Evolutionary conservation across 2,113 vertebrate genomes (phyloP).

Genomic region (Candoia aspera): DNA sequence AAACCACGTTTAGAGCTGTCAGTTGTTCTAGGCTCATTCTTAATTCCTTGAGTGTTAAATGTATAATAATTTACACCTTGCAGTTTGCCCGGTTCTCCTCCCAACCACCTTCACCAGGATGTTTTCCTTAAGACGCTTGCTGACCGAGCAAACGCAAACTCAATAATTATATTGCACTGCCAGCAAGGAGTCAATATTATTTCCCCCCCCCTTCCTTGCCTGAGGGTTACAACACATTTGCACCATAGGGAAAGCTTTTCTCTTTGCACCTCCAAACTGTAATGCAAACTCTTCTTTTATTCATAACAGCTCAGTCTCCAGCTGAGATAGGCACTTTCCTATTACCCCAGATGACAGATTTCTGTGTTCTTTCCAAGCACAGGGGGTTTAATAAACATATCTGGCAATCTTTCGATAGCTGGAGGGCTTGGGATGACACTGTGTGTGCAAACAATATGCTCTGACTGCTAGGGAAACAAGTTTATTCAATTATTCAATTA

Average conservation of each 20-base stretch:
- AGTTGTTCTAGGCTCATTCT: background rate
- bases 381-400: slow-evolving; percentile 96
- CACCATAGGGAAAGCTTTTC: slow-evolving; percentile 85
- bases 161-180: slow-evolving; percentile 80
- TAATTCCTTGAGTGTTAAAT: background rate
- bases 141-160: slow-evolving; percentile 71
- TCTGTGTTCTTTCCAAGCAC: slow-evolving; percentile 89
- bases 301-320: slow-evolving; percentile 87
- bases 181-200: slow-evolving; percentile 82
- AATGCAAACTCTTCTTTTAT: slow-evolving; percentile 87
- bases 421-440: slow-evolving; percentile 87
- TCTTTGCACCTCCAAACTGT: slow-evolving; percentile 83
- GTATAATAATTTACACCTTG: background rate
- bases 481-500: slow-evolving; percentile 99
- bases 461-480: slow-evolving; percentile 87
- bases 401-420: slow-evolving; percentile 91
- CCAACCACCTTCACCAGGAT: slow-evolving; percentile 51
- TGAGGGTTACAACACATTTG: slow-evolving; percentile 85
- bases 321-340: slow-evolving; percentile 89
- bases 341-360: slow-evolving; percentile 86
- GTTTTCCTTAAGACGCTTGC: slow-evolving; percentile 67
- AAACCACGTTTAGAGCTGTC: background rate
- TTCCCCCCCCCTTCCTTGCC: slow-evolving; percentile 59
- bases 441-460: slow-evolving; percentile 93
- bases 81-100: background rate